Conservation (phyloP, 2,113 vertebrate genomes). For the Cygnus buccinator region DNA sequence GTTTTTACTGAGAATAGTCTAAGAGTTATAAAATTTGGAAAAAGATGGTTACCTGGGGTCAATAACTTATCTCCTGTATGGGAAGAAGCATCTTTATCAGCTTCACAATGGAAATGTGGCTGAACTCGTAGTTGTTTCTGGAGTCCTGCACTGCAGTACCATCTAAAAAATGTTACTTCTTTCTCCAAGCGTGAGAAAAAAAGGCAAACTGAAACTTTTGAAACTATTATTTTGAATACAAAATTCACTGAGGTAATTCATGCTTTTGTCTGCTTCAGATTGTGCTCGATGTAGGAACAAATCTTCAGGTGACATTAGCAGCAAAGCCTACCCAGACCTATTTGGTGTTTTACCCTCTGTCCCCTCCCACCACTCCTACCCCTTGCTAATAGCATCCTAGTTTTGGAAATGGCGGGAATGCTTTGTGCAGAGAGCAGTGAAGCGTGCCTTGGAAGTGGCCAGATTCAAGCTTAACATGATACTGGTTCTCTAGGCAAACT, state of each 20-base stretch:
- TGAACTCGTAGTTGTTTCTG: not conserved
- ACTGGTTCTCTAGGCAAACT: not conserved
- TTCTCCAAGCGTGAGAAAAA: not conserved
- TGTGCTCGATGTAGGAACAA: not conserved
- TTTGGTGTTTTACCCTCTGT: not conserved
- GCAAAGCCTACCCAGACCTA: not conserved
- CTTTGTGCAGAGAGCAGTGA: not conserved
- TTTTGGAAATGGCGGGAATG: not conserved
- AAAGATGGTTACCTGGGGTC: not conserved
- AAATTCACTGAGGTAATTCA: not conserved
- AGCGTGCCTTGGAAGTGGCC: not conserved
- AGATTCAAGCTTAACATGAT: not conserved
- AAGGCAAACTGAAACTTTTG: not conserved
- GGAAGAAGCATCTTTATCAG: not conserved
- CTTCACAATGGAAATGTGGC: not conserved
- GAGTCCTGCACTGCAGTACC: not conserved
- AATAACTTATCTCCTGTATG: not conserved
- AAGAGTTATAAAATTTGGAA: not conserved
- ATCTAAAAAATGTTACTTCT: not conserved
- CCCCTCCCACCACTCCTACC: accelerated
- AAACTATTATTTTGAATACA: not conserved
- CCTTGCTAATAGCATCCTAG: not conserved
- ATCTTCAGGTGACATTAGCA: not conserved
- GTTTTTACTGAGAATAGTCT: not conserved
- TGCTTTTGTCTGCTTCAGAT: not conserved